Percentiles rank a stretch among this genome's conserved stretches.
phyloP scores from a whole-genome alignment of 2,888 invertebrate species.

The Plagodis pulveraria region DNA sequence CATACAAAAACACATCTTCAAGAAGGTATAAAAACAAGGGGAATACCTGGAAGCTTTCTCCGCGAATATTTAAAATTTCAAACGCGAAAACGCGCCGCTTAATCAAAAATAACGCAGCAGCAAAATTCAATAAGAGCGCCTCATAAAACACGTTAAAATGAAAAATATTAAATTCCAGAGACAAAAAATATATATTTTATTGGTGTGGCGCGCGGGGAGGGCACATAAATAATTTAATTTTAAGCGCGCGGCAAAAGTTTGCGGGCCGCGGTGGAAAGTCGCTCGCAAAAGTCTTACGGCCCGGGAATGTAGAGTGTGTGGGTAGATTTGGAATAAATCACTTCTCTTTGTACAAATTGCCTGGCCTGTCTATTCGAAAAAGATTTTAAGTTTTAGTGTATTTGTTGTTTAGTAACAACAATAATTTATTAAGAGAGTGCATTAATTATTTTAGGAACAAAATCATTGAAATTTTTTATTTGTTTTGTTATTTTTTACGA shows the following conservation, averaged over 20 bases:
- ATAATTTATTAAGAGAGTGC: no score
- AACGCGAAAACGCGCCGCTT: constrained; percentile 51
- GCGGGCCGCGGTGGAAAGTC: constrained; percentile 33
- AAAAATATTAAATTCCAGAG: constrained; percentile 79
- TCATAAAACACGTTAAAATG: constrained; percentile 75
- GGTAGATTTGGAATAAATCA: constrained; percentile 50
- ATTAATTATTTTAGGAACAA: no score
- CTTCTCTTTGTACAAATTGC: constrained; percentile 34
- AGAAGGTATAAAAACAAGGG: constrained; percentile 45
- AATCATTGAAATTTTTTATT: no score
- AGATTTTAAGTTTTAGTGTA: no score
- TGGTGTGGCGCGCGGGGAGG: constrained; percentile 51
- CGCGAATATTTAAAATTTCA: constrained; percentile 63
- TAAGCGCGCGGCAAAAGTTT: constrained; percentile 49
- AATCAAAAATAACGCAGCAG: constrained; percentile 73
- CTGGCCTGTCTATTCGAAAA: background rate
- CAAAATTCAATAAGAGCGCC: constrained; percentile 74
- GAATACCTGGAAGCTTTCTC: constrained; percentile 43
- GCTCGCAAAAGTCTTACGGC: constrained; percentile 28
- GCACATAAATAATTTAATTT: constrained; percentile 71
- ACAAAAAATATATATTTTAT: constrained; percentile 68
- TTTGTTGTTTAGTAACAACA: no score
- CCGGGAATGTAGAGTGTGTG: constrained; percentile 39
- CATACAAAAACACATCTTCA: constrained; percentile 35
- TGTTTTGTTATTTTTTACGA: no score